phyloP scores from a whole-genome alignment of 1,140 invertebrate species.

The Formica exsecta region DNA sequence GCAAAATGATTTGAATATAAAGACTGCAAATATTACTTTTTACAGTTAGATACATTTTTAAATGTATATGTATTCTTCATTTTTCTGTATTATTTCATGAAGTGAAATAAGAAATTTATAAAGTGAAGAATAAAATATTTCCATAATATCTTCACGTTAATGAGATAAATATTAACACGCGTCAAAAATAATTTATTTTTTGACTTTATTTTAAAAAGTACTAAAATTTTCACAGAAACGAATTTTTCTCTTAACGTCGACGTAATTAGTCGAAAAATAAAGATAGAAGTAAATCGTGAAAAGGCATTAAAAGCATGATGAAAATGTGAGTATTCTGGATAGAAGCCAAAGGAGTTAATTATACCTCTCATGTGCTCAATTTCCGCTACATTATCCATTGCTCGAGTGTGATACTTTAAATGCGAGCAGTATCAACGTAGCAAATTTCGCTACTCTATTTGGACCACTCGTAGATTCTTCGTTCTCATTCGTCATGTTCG shows the following conservation, averaged over 20 bases:
- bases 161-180: not conserved
- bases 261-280: not conserved
- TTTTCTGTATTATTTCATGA: too few relatives aligned
- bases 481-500: constrained; percentile 53
- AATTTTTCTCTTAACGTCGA: not conserved
- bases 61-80: not conserved
- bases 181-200: constrained; percentile 19
- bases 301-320: not conserved
- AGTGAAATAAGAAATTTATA: too few relatives aligned
- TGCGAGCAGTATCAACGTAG: constrained; percentile 30
- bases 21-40: not conserved
- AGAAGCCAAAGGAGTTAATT: constrained; percentile 41
- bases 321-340: constrained; percentile 30
- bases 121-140: too few relatives aligned
- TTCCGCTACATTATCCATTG: constrained; percentile 49
- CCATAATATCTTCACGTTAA: not conserved
- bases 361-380: constrained; percentile 46
- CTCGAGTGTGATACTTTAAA: constrained; percentile 12
- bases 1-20: not conserved
- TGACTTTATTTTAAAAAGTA: not conserved
- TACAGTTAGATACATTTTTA: not conserved
- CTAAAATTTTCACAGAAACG: not conserved
- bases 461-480: constrained; percentile 13
- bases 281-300: not conserved
- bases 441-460: constrained; percentile 35